Evolutionary conservation across 2,797 vertebrate species (phyloP).

Genomic region (Arremon brunneinucha): DNA sequence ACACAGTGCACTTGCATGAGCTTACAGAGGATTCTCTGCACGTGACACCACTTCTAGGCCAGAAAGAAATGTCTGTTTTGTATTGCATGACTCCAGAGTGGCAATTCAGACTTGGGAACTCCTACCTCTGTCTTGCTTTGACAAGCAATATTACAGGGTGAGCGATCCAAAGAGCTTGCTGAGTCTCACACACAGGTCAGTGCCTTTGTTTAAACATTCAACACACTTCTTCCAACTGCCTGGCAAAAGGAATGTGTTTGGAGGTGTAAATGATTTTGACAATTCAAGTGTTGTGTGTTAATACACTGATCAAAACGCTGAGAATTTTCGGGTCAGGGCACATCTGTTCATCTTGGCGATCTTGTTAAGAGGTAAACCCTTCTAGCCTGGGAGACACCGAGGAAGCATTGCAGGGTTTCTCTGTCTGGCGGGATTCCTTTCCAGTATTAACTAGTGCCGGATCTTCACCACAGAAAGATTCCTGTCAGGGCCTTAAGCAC

Average conservation of each 20-base stretch:
- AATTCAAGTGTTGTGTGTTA: slow-evolving; percentile 37
- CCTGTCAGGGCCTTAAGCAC: background rate
- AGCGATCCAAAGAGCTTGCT: background rate
- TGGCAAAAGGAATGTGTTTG: slow-evolving; percentile 47
- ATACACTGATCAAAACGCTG: slow-evolving; percentile 33
- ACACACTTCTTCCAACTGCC: background rate
- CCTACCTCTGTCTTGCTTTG: background rate
- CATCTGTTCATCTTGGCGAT: background rate
- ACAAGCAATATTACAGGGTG: background rate
- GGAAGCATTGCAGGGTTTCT: background rate
- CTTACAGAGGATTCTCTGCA: background rate
- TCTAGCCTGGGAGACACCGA: background rate
- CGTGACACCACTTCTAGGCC: background rate
- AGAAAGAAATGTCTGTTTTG: background rate
- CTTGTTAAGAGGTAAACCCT: slow-evolving; percentile 23
- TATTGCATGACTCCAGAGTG: background rate
- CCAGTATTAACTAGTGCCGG: background rate
- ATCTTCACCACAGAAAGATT: background rate
- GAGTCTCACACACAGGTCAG: background rate
- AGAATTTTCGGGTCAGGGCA: slow-evolving; percentile 38
- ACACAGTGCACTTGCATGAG: accelerated
- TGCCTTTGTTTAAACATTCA: slow-evolving; percentile 17
- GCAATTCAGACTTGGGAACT: background rate
- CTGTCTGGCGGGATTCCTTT: background rate
- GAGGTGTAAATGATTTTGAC: slow-evolving; percentile 51